A percentile compares a stretch with the other conserved stretches of the same genome.
Evolutionary conservation across 2,888 invertebrate species (phyloP).

Genomic region (Aleiodes leptofemur): DNA sequence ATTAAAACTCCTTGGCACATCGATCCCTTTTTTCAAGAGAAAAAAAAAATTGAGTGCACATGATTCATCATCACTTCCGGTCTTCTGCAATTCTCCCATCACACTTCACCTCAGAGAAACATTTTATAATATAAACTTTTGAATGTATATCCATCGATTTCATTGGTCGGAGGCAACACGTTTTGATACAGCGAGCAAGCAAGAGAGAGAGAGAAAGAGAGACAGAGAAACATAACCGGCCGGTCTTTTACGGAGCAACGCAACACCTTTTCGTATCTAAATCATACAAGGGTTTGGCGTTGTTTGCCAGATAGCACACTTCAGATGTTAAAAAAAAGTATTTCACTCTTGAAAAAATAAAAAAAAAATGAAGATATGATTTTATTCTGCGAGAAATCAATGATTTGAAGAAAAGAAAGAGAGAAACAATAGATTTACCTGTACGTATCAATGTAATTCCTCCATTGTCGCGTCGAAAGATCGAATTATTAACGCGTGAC

Average conservation of each 20-base stretch:
- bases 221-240: neutral
- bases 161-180: constrained; percentile 13
- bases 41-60: constrained; percentile 2
- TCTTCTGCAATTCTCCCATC: neutral
- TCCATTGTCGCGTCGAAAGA: neutral
- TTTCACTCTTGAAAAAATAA: neutral
- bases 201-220: too few species aligned
- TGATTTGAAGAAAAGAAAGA: neutral
- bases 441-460: neutral
- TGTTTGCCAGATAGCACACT: constrained; percentile 58
- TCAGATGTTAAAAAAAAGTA: constrained; percentile 13
- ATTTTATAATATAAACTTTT: constrained; percentile 27
- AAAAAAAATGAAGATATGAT: neutral
- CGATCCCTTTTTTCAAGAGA: neutral
- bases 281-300: constrained; percentile 69
- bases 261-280: constrained; percentile 60
- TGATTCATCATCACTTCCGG: constrained; percentile 10
- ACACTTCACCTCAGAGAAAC: neutral
- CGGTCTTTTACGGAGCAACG: constrained; percentile 1
- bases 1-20: too few species aligned
- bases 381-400: neutral
- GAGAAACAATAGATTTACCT: constrained; percentile 11
- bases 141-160: constrained; percentile 39
- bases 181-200: neutral
- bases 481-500: constrained; percentile 42